phyloP scores from a whole-genome alignment of 2,888 invertebrate genomes.

The Netelia fuscicornis region DNA sequence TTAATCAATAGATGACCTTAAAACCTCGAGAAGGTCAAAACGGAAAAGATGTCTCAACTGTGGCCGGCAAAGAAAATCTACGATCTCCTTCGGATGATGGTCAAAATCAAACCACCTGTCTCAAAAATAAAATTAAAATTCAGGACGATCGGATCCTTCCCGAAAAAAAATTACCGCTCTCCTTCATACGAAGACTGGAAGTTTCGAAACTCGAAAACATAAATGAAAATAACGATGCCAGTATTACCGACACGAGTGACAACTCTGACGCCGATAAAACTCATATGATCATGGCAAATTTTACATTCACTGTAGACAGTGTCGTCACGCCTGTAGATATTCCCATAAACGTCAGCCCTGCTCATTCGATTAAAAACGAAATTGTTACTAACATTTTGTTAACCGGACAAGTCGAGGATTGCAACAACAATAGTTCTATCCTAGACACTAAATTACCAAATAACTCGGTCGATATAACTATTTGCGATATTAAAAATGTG shows the following conservation, averaged over 20 bases:
- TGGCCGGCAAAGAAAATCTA: background rate
- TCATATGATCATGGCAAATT: background rate
- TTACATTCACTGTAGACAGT: background rate
- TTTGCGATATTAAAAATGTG: background rate
- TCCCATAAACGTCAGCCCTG: background rate
- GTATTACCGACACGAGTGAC: background rate
- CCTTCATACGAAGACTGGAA: background rate
- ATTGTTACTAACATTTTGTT: too few species aligned
- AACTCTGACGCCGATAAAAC: slow-evolving; percentile 4
- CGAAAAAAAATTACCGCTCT: background rate
- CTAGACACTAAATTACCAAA: background rate
- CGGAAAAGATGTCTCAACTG: background rate
- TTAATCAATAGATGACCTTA: background rate
- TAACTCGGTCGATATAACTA: background rate
- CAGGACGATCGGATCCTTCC: background rate
- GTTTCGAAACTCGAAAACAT: background rate
- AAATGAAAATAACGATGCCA: background rate
- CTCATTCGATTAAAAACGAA: background rate
- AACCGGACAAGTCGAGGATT: background rate
- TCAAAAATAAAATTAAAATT: background rate
- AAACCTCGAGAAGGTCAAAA: background rate
- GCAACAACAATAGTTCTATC: background rate
- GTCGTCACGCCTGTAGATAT: background rate
- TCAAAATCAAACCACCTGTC: background rate
- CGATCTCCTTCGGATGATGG: background rate